These are phyloP conservation scores for Melanostigma gelatinosum DNA, from an alignment of 2,113 vertebrate genomes.

Conservation along the genomic window DNA sequence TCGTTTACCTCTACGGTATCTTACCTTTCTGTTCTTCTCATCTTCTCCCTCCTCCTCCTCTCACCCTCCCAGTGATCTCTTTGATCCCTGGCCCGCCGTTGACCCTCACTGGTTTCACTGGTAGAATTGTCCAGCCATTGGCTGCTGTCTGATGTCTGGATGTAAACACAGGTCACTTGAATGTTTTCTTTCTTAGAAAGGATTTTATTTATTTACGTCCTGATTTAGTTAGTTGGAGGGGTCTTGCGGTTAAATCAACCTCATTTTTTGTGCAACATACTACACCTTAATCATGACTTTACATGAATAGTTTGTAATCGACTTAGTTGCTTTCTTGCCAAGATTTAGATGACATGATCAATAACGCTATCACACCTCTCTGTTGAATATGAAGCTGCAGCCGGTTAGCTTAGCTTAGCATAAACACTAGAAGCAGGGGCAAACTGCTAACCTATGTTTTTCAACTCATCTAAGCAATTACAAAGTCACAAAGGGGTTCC, in stretches of 20 bases:
- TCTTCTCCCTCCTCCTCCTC: slow-evolving; percentile 21
- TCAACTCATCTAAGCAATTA: background rate
- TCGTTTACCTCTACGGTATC: slow-evolving; percentile 13
- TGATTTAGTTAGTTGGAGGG: background rate
- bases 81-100: slow-evolving; percentile 47
- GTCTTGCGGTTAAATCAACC: background rate
- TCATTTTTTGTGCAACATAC: background rate
- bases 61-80: slow-evolving; percentile 12
- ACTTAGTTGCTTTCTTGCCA: background rate
- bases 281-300: background rate
- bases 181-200: background rate
- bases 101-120: slow-evolving; percentile 45
- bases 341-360: background rate
- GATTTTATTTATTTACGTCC: background rate
- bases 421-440: background rate
- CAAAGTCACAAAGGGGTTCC: background rate
- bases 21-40: slow-evolving; percentile 40
- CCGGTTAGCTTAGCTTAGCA: background rate
- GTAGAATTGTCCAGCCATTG: slow-evolving; percentile 40
- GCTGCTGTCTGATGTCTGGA: slow-evolving; percentile 1
- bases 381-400: background rate
- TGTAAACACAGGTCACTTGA: background rate
- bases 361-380: background rate
- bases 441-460: background rate
- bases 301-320: background rate